These are phyloP conservation scores for Seriola quinqueradiata DNA, from an alignment of 2,113 vertebrate genomes.

Conservation along the genomic window DNA sequence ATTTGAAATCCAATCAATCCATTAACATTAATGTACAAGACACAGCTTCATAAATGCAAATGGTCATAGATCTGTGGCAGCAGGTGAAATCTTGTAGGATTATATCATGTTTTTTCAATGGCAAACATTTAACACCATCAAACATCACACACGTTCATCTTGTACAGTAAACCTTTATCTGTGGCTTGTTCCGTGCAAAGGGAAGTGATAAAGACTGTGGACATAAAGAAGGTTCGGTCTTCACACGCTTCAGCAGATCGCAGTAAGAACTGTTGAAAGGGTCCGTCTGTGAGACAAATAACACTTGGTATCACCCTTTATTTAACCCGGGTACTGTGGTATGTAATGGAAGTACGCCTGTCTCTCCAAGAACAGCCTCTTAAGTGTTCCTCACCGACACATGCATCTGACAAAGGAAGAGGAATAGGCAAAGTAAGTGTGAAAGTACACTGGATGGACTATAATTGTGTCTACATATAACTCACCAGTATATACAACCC, in stretches of 20 bases:
- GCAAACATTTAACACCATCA: neutral
- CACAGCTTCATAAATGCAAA: neutral
- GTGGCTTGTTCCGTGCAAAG: neutral
- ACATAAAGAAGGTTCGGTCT: neutral
- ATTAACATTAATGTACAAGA: neutral
- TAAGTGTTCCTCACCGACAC: constrained; percentile 16
- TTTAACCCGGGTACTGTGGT: constrained; percentile 7
- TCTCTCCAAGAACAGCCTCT: constrained; percentile 6
- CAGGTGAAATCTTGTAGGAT: neutral
- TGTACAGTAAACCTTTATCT: neutral
- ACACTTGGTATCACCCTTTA: constrained; percentile 7
- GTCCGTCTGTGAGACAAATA: constrained; percentile 36
- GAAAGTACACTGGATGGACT: neutral
- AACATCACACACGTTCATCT: neutral
- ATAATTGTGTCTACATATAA: neutral
- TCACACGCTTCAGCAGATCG: constrained; percentile 9
- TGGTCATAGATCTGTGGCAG: neutral
- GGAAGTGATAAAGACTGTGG: neutral
- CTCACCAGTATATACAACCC: neutral
- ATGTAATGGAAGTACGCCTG: constrained; percentile 20
- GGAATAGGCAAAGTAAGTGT: neutral
- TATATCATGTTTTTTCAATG: neutral
- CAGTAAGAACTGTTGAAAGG: constrained; percentile 15
- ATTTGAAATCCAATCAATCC: neutral
- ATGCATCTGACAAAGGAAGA: constrained; percentile 16